Conservation (phyloP, 1,140 invertebrate species). For the Chironomus tepperi region DNA sequence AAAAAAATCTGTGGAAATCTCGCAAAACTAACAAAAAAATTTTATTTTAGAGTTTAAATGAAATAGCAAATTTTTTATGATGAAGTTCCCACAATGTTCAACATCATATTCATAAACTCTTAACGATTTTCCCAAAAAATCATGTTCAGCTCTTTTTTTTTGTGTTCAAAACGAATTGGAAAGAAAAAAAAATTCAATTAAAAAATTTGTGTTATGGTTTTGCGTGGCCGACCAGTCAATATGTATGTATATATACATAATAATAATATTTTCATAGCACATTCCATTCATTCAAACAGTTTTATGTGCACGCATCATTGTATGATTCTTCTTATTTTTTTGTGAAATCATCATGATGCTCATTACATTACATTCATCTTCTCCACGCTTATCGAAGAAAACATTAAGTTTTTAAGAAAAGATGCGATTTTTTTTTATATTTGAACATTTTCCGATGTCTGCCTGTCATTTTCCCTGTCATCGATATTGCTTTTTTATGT, state of each 20-base stretch:
- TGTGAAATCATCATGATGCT: background rate
- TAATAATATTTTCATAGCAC: slow-evolving; percentile 7
- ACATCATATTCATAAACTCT: background rate
- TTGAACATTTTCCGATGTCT: background rate
- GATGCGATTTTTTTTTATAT: background rate
- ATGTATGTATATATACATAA: background rate
- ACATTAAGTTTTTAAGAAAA: background rate
- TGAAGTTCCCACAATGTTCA: too few relatives aligned
- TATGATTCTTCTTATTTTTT: background rate
- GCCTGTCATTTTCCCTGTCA: background rate
- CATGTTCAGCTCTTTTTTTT: background rate
- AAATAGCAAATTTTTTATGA: too few relatives aligned
- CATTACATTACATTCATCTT: background rate
- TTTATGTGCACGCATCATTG: background rate
- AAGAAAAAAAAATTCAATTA: background rate
- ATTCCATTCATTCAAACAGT: background rate
- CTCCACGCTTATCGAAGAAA: background rate
- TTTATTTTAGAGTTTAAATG: too few relatives aligned
- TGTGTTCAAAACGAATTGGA: background rate
- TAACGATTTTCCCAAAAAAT: background rate
- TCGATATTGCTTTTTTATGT: background rate
- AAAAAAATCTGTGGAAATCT: too few relatives aligned
- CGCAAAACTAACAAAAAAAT: too few relatives aligned
- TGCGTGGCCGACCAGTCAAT: background rate
- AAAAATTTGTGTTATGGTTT: background rate